Conservation (phyloP, 2,888 invertebrate species). For the Tipula helvola region DNA sequence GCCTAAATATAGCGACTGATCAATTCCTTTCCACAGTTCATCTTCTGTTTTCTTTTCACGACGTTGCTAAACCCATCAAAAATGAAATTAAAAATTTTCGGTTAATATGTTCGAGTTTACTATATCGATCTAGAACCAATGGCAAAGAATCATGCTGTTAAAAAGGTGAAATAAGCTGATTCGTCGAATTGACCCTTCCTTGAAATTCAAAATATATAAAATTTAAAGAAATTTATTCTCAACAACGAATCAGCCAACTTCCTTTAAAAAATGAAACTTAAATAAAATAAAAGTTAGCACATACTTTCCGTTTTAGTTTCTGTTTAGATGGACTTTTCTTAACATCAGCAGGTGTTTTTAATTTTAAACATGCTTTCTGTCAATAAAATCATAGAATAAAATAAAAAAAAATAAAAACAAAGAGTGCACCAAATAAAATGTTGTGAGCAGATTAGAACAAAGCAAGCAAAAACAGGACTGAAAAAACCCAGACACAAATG, state of each 20-base stretch:
- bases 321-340: constrained; percentile 17
- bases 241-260: neutral
- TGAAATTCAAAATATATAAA: too few relatives aligned
- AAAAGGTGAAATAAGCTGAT: neutral
- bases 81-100: neutral
- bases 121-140: neutral
- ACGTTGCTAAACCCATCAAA: constrained; percentile 22
- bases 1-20: constrained; percentile 32
- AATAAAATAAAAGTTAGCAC: neutral
- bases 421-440: neutral
- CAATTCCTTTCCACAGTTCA: constrained; percentile 35
- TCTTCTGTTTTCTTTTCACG: constrained; percentile 30
- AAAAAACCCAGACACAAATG: neutral
- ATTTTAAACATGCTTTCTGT: constrained; percentile 30
- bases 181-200: neutral
- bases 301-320: neutral
- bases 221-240: too few relatives aligned
- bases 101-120: neutral
- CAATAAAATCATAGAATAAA: constrained; percentile 15
- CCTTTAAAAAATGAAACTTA: neutral
- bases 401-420: constrained; percentile 13
- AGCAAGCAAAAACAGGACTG: neutral
- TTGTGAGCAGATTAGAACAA: neutral
- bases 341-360: constrained; percentile 25
- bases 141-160: neutral